Base-by-base conservation (phyloP, 2,888 invertebrate genomes). In the Trimorus sp. region DNA sequence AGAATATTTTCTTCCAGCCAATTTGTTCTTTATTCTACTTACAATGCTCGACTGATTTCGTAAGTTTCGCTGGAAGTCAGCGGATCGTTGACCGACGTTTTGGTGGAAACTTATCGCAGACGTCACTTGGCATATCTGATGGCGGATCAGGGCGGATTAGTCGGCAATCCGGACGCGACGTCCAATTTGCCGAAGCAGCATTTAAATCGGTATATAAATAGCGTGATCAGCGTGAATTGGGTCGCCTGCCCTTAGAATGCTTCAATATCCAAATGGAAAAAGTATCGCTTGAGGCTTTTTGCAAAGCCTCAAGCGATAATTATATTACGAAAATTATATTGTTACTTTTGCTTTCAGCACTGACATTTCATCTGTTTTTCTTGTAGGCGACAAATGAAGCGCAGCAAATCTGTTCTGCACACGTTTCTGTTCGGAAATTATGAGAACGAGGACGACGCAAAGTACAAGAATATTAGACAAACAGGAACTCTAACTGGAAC, bases 381-480 rank as follows among this genome's bases (percentile, higher is more conserved):
- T 89, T 93, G 90, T 83, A 95, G 96, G 88, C 94, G 99, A 12
- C 98, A 98, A 92, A 94, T 99, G 85, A 97, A 97, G 89, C 96
- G 97, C 89, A 96, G 94, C 71, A 97, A 98, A 92, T 98, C 98
- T 0, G 95, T 98, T 84, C 95, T 98, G 84, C 97, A 98, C 90
- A 94, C 97, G 73, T 94, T 98, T 87, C 92, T 98, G 16, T 97
- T 97, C 92, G 97, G 97, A 48, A 96, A 96, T 90, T 95, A 95
- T 83, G 94, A 93, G 83, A 94, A 94, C 82, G 95, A 95, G 88
- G 97, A 98, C 86, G 97, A 97, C 91, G 93, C 96, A 12, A 96
- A 98, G 90, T 97, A 96, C 81, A 99, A 99, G 92, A 99, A 99
- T 93, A 97, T 99, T 66, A 95, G 97, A 83, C 99, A 99, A 93